A percentile compares a stretch with the other conserved stretches of the same genome.
These are phyloP conservation scores for Lethenteron camtschaticum DNA, from an alignment of 2,113 vertebrate species.

Conservation along the genomic window DNA sequence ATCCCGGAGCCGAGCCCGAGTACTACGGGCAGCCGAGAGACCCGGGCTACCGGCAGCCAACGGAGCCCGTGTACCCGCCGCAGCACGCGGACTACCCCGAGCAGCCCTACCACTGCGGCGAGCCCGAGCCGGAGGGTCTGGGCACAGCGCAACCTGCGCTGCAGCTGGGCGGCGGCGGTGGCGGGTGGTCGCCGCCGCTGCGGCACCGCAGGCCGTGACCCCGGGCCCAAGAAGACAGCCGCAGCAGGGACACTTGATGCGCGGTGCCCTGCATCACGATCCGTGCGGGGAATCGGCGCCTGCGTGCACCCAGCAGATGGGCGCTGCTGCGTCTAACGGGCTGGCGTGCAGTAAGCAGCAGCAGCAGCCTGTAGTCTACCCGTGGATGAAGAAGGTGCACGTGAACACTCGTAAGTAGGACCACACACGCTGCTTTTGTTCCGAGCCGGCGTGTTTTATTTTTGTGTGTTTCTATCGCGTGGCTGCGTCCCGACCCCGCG, in stretches of 20 bases:
- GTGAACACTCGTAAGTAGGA: constrained; percentile 59
- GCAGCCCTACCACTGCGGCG: constrained; percentile 44
- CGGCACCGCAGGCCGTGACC: constrained; percentile 11
- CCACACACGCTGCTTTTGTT: not conserved
- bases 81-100: constrained; percentile 43
- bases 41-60: constrained; percentile 44
- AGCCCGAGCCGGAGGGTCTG: not conserved
- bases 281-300: constrained; percentile 11
- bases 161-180: constrained; percentile 11
- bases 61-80: constrained; percentile 31
- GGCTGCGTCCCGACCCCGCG: not conserved
- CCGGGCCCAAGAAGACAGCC: constrained; percentile 9
- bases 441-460: no score
- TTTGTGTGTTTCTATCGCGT: no score
- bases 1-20: constrained; percentile 40
- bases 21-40: constrained; percentile 64
- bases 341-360: constrained; percentile 38
- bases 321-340: constrained; percentile 45
- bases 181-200: constrained; percentile 14
- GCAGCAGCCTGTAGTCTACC: constrained; percentile 85
- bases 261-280: constrained; percentile 11
- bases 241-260: constrained; percentile 14
- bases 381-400: constrained; percentile 99
- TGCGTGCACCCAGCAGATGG: constrained; percentile 28
- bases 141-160: not conserved